phyloP scores from a whole-genome alignment of 1,140 invertebrate species.

The Galleria mellonella region DNA sequence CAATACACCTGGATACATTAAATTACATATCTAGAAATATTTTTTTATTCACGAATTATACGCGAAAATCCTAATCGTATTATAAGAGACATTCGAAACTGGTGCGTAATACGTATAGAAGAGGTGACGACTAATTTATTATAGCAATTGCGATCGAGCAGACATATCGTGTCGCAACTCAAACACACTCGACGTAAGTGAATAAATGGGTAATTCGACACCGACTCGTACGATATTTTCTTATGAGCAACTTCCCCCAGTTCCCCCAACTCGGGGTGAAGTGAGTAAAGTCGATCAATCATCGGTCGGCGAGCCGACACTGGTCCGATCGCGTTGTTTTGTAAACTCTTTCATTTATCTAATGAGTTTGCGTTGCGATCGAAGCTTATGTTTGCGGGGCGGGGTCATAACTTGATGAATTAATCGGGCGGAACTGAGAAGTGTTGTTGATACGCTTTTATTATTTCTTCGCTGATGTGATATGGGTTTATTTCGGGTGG shows the following conservation, averaged over 20 bases:
- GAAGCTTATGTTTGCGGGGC: slow-evolving; percentile 23
- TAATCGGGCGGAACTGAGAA: slow-evolving; percentile 29
- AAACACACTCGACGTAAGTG: slow-evolving; percentile 54
- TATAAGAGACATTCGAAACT: slow-evolving; percentile 6
- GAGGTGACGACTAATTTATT: slow-evolving; percentile 37
- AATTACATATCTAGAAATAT: too few relatives aligned
- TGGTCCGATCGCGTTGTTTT: slow-evolving; percentile 33
- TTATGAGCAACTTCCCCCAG: slow-evolving; percentile 19
- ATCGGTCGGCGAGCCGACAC: slow-evolving; percentile 19
- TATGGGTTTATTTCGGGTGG: too few relatives aligned
- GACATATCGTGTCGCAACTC: slow-evolving; percentile 44
- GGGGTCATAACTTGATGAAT: slow-evolving; percentile 36
- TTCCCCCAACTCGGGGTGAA: slow-evolving; percentile 3
- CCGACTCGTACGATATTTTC: slow-evolving; percentile 34
- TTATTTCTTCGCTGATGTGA: neutral
- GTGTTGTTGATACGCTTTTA: slow-evolving; percentile 3
- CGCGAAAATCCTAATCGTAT: slow-evolving; percentile 5
- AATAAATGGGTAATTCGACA: slow-evolving; percentile 61
- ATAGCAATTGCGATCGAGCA: slow-evolving; percentile 21
- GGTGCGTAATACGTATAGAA: neutral
- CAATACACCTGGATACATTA: too few relatives aligned
- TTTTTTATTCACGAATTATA: too few relatives aligned
- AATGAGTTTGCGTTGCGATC: slow-evolving; percentile 45
- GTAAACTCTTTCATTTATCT: slow-evolving; percentile 68
- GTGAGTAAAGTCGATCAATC: slow-evolving; percentile 45